Evolutionary conservation across 2,113 vertebrate genomes (phyloP).

Genomic region (Panthera leo): DNA sequence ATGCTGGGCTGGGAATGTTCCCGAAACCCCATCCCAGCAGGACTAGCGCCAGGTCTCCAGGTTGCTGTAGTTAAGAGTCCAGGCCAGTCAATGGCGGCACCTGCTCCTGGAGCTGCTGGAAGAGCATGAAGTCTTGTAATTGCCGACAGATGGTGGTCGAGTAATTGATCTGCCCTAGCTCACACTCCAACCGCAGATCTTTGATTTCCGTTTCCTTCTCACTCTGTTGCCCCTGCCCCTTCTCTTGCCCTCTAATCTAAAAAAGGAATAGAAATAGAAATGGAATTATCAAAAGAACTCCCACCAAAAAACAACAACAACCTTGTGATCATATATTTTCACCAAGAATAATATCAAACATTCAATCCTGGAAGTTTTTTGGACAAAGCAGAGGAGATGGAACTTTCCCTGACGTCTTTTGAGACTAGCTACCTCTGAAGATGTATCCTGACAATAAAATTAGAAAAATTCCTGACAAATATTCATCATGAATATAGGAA

Average conservation of each 20-base stretch:
- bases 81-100: slow-evolving; percentile 84
- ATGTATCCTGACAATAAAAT: background rate
- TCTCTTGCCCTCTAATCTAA: background rate
- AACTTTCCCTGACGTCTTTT: background rate
- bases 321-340: background rate
- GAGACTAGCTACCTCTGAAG: background rate
- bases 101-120: slow-evolving; percentile 87
- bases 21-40: slow-evolving; percentile 87
- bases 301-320: background rate
- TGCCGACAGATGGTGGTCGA: slow-evolving; percentile 85
- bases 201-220: slow-evolving; percentile 80
- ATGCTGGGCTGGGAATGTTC: slow-evolving; percentile 87
- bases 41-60: slow-evolving; percentile 86
- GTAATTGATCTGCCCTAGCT: slow-evolving; percentile 87
- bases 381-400: background rate
- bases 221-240: background rate
- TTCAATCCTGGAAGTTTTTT: background rate
- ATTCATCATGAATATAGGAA: background rate
- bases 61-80: slow-evolving; percentile 91
- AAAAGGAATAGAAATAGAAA: background rate
- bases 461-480: background rate
- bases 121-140: slow-evolving; percentile 84
- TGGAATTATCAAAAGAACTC: background rate
- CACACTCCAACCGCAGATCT: slow-evolving; percentile 89
- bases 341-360: background rate